Conservation (phyloP, 2,797 vertebrate genomes). For the Falco naumanni region DNA sequence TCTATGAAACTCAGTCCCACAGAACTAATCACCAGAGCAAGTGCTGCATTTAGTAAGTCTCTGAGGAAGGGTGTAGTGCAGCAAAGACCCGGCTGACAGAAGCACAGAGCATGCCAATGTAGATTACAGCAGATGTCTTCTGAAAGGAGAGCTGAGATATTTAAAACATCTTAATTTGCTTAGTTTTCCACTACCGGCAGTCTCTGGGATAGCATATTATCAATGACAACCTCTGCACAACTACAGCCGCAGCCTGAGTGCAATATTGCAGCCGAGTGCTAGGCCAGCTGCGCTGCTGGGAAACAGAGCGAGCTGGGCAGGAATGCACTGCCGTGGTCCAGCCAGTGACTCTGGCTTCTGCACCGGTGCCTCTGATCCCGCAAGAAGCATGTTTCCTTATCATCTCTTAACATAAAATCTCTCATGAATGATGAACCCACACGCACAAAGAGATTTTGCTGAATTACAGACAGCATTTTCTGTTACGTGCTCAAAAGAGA, state of each 20-base stretch:
- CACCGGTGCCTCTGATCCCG: not conserved
- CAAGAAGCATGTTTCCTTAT: not conserved
- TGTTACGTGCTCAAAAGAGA: not conserved
- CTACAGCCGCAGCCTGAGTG: not conserved
- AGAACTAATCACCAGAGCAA: not conserved
- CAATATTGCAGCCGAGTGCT: accelerated
- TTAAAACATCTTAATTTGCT: constrained; percentile 42
- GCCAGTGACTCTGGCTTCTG: not conserved
- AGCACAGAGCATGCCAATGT: not conserved
- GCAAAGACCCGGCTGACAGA: not conserved
- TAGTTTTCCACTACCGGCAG: constrained; percentile 41
- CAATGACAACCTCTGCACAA: constrained; percentile 6
- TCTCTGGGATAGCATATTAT: constrained; percentile 26
- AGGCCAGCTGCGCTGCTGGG: not conserved
- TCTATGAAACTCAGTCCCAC: not conserved
- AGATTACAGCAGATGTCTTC: constrained; percentile 40
- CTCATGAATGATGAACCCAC: not conserved
- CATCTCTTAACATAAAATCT: not conserved
- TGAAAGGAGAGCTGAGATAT: constrained; percentile 12
- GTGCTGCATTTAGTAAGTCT: not conserved
- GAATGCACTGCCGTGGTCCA: not conserved
- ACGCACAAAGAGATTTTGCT: not conserved
- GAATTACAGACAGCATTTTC: constrained; percentile 14
- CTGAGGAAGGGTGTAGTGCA: not conserved
- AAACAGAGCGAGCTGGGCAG: not conserved